Conservation (phyloP, 2,797 vertebrate species). For the Tenualosa thibaudeaui region DNA sequence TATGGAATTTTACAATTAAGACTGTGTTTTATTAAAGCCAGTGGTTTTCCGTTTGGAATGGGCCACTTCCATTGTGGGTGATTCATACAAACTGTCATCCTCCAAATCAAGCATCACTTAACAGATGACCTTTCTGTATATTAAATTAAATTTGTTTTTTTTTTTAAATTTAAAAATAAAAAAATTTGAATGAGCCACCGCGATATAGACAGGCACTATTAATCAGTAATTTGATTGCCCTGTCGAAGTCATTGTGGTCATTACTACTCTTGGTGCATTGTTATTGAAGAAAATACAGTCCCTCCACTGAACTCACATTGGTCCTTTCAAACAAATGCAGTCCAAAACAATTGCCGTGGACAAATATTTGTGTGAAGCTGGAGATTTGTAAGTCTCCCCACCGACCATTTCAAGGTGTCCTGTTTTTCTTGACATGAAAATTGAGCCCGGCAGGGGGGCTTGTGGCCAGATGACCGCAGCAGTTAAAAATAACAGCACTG, state of each 20-base stretch:
- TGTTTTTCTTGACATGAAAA: constrained; percentile 61
- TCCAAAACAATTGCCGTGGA: constrained; percentile 55
- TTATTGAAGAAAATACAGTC: background rate
- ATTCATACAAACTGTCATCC: background rate
- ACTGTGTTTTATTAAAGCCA: constrained; percentile 1
- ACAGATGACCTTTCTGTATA: background rate
- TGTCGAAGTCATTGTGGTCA: background rate
- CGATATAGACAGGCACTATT: background rate
- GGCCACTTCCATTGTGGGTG: background rate
- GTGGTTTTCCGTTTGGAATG: background rate
- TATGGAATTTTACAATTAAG: background rate
- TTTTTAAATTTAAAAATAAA: background rate
- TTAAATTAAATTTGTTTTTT: background rate
- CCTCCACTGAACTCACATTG: background rate
- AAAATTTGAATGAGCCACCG: background rate
- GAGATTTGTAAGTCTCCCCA: constrained; percentile 46
- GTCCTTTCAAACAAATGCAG: background rate
- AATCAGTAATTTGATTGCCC: background rate
- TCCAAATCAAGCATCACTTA: background rate
- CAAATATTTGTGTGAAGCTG: constrained; percentile 68
- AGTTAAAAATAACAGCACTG: constrained; percentile 69
- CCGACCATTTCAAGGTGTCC: constrained; percentile 63
- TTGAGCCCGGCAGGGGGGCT: constrained; percentile 58
- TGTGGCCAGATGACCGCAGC: constrained; percentile 60
- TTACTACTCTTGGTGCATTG: background rate